Conservation (phyloP, 1,140 invertebrate species). For the Procambarus clarkii region DNA sequence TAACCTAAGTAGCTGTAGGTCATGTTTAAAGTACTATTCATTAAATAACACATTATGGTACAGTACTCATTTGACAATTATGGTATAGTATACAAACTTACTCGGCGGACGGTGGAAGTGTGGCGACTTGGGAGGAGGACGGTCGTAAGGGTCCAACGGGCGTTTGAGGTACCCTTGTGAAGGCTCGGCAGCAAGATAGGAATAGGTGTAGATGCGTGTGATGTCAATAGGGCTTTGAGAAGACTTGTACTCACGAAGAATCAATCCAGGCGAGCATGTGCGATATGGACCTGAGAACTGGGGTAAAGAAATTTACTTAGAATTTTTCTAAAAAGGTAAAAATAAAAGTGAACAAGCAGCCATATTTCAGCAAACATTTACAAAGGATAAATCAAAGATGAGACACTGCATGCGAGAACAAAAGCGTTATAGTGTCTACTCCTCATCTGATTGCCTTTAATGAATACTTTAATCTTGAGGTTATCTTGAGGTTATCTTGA, state of each 20-base stretch:
- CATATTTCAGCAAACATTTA: conserved; percentile 73
- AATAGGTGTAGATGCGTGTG: conserved; percentile 93
- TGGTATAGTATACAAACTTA: conserved; percentile 57
- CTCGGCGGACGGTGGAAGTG: conserved; percentile 92
- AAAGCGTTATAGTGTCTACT: too few species aligned
- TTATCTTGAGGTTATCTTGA: too few species aligned
- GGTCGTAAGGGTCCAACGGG: conserved; percentile 92
- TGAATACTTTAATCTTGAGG: too few species aligned
- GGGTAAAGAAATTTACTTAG: conserved; percentile 66
- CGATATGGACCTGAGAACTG: conserved; percentile 80
- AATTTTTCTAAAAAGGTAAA: conserved; percentile 27
- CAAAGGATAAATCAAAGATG: conserved; percentile 73
- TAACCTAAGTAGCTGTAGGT: too few species aligned
- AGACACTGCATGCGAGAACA: too few species aligned
- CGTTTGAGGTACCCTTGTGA: conserved; percentile 89
- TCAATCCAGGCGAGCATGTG: conserved; percentile 88
- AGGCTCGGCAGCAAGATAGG: conserved; percentile 93
- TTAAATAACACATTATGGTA: too few species aligned
- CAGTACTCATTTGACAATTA: too few species aligned
- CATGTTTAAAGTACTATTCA: too few species aligned
- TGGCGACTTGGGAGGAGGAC: conserved; percentile 88
- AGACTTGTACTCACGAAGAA: conserved; percentile 87
- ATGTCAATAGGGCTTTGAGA: conserved; percentile 82
- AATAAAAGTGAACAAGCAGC: background rate
- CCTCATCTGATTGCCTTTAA: too few species aligned